Base-by-base conservation (phyloP, 2,113 vertebrate species). In the Paratilapia polleni region DNA sequence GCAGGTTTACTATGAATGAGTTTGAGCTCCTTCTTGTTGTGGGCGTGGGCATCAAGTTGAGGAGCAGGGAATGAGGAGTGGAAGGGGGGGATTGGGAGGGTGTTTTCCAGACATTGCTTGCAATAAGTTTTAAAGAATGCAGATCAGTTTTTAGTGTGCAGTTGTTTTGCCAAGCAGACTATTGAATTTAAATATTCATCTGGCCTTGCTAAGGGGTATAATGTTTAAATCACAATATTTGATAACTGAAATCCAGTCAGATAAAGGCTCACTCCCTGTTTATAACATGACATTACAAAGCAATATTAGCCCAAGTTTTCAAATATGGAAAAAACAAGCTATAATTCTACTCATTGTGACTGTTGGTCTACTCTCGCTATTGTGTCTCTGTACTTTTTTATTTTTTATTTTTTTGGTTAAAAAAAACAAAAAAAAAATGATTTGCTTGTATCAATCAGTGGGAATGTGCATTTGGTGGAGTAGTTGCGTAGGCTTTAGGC, bases 401-500 rank as follows among this genome's bases (percentile, higher is more conserved):
- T 82, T 36, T 84, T 64, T 19, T 19, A 59, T 64, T 76, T 28
- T 43, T 86, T 68, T 70, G 22, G 82, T 81, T n/a, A n/a, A n/a
- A n/a, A n/a, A n/a, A n/a, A n/a, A n/a, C n/a, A n/a, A 7, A 41
- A 68, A 41, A 41, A 68, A 11, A 92, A 95, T 96, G 59, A 66
- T 93, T 96, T 97, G 97, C 97, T 98, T 96, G 97, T 98, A 97
- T 98, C 98, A 98, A 98, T 98, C 98, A 98, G 96, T 97, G 97
- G 97, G 97, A 96, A 96, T 96, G 97, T 98, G 98, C 98, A 98
- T 98, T 96, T 96, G 94, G 97, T 97, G 97, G 86, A 96, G 90
- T 97, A 97, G 97, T 93, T 95, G 89, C 94, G 96, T 96, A 94
- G 91, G 77, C 85, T 93, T 88, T 93, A 93, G 91, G 85, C 22